Evolutionary conservation across 2,797 vertebrate genomes (phyloP), one percentile per base, ranked within the genome.

Genomic region (Periophthalmus magnuspinnatus): DNA sequence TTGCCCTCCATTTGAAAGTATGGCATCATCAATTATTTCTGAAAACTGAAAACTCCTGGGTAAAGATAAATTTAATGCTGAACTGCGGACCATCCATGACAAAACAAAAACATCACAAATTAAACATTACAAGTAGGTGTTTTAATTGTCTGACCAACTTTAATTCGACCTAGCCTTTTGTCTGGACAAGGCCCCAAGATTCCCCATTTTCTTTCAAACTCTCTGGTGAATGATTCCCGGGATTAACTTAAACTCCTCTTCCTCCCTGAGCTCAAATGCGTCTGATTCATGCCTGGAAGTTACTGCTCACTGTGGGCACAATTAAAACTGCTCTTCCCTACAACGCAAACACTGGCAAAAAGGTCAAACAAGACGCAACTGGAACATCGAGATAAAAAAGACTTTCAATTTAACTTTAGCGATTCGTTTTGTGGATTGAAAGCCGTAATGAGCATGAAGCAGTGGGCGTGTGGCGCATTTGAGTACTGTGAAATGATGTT

Each of bases 401-500:
- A 64, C 19, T 56, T 5, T 70, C 77, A 63, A 69, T 73, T 75
- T 69, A 70, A 76, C 62, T 78, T 54, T 0, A 79, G 47, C 71
- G 50, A 65, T 80, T 78, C 41, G 68, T 83, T 74, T 6, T 57
- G 69, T 36, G 32, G 65, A 81, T 70, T 73, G 66, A 79, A 82
- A 77, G 38, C 28, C 68, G 24, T 71, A 69, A 81, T 69, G 76
- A 80, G 72, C 76, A 57, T 5, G 10, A 34, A 52, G 77, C 82
- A 78, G 81, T 36, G 61, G 68, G 54, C 80, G 58, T 16, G 57
- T 32, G 0, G 59, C 8, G 69, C 70, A 50, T 72, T 82, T 72
- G 11, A 5, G 62, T 41, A 70, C 68, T 79, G 79, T 79, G 83
- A 82, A 82, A 81, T 77, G 69, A 71, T 84, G 78, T 83, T 81